Percentiles rank a stretch among this genome's conserved stretches.
Conservation (phyloP, 2,797 vertebrate genomes). For the Acridotheres tristis region DNA sequence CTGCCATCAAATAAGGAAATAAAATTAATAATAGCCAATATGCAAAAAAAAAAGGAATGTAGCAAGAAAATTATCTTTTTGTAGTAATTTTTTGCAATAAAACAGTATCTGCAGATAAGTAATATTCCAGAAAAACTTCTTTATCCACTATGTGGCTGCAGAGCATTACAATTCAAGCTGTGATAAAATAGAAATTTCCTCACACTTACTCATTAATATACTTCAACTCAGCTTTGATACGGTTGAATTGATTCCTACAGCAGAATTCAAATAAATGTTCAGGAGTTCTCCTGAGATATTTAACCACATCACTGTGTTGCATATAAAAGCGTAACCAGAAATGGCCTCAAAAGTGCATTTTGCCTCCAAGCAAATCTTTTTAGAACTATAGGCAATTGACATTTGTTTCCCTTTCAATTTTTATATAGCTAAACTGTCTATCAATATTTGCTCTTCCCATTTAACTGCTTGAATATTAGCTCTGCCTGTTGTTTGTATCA, state of each 20-base stretch:
- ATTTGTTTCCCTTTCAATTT: not conserved
- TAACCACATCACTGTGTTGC: not conserved
- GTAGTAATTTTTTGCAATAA: not conserved
- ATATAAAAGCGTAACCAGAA: not conserved
- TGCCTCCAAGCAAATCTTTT: not conserved
- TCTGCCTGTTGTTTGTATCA: not conserved
- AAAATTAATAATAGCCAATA: not conserved
- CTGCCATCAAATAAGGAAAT: not conserved
- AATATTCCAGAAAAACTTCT: not conserved
- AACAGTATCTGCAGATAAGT: not conserved
- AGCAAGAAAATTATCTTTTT: not conserved
- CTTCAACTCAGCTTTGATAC: not conserved
- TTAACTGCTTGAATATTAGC: not conserved
- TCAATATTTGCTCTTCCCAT: not conserved
- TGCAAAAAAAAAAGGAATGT: not conserved
- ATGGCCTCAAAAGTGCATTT: not conserved
- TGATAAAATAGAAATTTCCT: not conserved
- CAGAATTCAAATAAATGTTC: constrained; percentile 21
- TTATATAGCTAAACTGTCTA: not conserved
- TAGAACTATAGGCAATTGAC: not conserved
- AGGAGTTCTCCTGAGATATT: not conserved
- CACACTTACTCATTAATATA: not conserved
- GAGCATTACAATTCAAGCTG: not conserved
- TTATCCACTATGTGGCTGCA: not conserved
- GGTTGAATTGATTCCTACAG: not conserved